These are phyloP conservation scores for Colletes collaris DNA, from an alignment of 2,888 invertebrate genomes.

Conservation along the genomic window DNA sequence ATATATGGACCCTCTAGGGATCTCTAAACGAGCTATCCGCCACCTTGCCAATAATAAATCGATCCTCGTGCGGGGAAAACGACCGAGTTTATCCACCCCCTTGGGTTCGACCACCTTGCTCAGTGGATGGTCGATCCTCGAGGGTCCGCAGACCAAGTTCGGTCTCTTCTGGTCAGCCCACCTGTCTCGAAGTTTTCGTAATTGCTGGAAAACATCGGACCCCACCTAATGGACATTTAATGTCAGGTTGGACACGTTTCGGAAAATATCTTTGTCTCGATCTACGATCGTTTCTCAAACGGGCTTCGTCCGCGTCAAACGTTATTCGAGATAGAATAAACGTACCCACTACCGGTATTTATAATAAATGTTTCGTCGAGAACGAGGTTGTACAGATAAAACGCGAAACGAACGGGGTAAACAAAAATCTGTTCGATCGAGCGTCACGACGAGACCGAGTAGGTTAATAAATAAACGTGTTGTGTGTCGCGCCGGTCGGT, in stretches of 20 bases:
- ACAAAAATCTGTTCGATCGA: too few species aligned
- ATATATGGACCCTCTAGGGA: conserved; percentile 64
- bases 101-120: conserved; percentile 65
- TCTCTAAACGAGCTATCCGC: conserved; percentile 65
- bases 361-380: too few species aligned
- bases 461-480: too few species aligned
- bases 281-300: too few species aligned
- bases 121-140: conserved; percentile 30
- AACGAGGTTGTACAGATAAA: too few species aligned
- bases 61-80: conserved; percentile 67
- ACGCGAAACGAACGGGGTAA: too few species aligned
- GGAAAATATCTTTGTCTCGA: conserved; percentile 65
- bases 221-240: conserved; percentile 65
- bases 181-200: conserved; percentile 69
- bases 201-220: conserved; percentile 56
- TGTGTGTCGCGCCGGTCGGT: too few species aligned
- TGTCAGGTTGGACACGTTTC: conserved; percentile 43
- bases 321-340: too few species aligned
- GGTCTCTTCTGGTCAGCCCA: conserved; percentile 52
- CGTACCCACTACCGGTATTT: too few species aligned
- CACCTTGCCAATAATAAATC: conserved; percentile 76
- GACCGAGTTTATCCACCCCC: conserved; percentile 58
- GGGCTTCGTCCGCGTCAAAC: too few species aligned
- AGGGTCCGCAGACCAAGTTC: conserved; percentile 55
- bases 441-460: too few species aligned